A percentile compares a stretch with the other conserved stretches of the same genome.
These are phyloP conservation scores for Furcula furcula DNA, from an alignment of 2,888 invertebrate genomes.

Conservation along the genomic window DNA sequence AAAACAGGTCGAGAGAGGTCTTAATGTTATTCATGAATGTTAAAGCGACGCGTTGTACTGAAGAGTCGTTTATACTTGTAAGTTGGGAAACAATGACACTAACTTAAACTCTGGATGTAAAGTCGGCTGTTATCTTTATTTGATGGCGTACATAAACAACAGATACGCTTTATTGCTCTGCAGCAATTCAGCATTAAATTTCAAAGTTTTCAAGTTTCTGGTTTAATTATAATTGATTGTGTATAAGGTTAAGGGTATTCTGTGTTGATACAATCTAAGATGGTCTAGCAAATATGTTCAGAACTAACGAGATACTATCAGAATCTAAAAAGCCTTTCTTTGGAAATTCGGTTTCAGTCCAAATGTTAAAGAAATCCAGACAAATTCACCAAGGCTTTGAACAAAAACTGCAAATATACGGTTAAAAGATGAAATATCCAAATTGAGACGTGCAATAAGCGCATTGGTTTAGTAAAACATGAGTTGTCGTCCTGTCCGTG, in stretches of 20 bases:
- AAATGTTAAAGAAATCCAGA: constrained; percentile 58
- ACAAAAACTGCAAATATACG: constrained; percentile 40
- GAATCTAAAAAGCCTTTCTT: constrained; percentile 40
- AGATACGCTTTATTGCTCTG: constrained; percentile 59
- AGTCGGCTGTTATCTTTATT: constrained; percentile 67
- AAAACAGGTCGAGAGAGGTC: constrained; percentile 58
- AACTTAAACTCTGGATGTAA: constrained; percentile 73
- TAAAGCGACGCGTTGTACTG: constrained; percentile 67
- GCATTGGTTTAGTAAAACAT: constrained; percentile 62
- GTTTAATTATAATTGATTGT: constrained; percentile 48
- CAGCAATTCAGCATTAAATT: constrained; percentile 59
- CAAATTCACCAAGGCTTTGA: constrained; percentile 54
- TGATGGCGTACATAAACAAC: constrained; percentile 70
- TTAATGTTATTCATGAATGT: constrained; percentile 78
- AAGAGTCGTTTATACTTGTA: constrained; percentile 75
- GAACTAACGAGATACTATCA: constrained; percentile 50
- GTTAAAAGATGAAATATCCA: constrained; percentile 43
- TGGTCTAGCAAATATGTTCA: constrained; percentile 53
- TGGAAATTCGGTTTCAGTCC: constrained; percentile 43
- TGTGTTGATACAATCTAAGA: constrained; percentile 47
- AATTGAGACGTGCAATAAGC: constrained; percentile 61
- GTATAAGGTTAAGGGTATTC: no score
- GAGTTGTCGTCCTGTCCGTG: constrained; percentile 59
- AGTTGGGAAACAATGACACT: constrained; percentile 77
- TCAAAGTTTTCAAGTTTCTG: constrained; percentile 53